phyloP scores from a whole-genome alignment of 2,888 invertebrate species.

The Lasioglossum pauxillum region DNA sequence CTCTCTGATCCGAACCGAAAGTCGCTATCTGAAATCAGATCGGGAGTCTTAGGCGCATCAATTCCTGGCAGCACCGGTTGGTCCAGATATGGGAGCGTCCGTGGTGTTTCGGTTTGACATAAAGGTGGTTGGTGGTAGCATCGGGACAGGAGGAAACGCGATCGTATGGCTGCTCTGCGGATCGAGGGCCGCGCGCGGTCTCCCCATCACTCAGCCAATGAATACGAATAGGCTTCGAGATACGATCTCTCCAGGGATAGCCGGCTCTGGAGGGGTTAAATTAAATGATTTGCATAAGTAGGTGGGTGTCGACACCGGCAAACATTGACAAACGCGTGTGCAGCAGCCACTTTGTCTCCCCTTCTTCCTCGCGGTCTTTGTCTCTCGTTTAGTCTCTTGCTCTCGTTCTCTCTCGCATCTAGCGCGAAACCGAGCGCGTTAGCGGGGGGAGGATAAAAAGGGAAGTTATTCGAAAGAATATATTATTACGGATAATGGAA shows the following conservation, averaged over 20 bases:
- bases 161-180: constrained; percentile 76
- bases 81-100: not conserved
- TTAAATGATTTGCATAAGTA: constrained; percentile 85
- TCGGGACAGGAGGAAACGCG: constrained; percentile 70
- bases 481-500: constrained; percentile 84
- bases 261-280: constrained; percentile 81
- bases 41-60: not conserved
- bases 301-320: constrained; percentile 85
- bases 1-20: not conserved
- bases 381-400: constrained; percentile 31
- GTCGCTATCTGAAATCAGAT: not conserved
- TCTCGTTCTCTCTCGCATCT: constrained; percentile 9
- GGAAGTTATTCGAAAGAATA: constrained; percentile 80
- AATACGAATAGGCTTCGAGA: constrained; percentile 84
- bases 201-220: constrained; percentile 79
- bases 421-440: not conserved
- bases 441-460: constrained; percentile 30
- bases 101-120: constrained; percentile 18
- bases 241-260: constrained; percentile 81
- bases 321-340: constrained; percentile 84
- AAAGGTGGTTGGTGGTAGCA: constrained; percentile 62
- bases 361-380: constrained; percentile 26
- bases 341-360: constrained; percentile 62
- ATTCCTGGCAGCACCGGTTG: not conserved
- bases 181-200: constrained; percentile 55